Evolutionary conservation across 2,113 vertebrate genomes (phyloP), one percentile per base, ranked within the genome.

Genomic region (Chloebia gouldiae): DNA sequence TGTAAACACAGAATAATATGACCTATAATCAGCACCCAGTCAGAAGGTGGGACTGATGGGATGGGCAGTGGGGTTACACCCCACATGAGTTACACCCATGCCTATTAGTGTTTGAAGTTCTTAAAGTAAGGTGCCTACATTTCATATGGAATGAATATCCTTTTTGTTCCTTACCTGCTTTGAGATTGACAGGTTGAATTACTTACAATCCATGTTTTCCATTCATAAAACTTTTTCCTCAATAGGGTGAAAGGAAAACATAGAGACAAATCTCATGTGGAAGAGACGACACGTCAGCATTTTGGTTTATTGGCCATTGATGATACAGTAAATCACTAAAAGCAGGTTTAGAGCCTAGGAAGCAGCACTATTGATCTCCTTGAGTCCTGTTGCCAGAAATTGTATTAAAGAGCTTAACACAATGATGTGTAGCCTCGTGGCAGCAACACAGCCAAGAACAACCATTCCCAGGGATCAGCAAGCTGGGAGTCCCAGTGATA

Each of bases 301-400:
- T 96, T 95, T 94, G 49, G 59, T 96, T 96, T 95, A 95, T 73
- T 88, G 93, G 63, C 50, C 91, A 88, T 86, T 82, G 83, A 83
- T 93, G 89, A 14, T 86, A 31, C 71, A 56, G 73, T 97, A 91
- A 95, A 95, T 96, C 92, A 95, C 83, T 97, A 69, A 90, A 80
- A 95, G 93, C 75, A 90, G 47, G 51, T 97, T 96, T 93, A 96
- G 83, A 95, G 93, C 56, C 45, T 92, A 94, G 94, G 93, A 97
- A 97, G 91, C 87, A 91, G 91, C 50, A 45, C 53, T 96, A 96
- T 97, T 95, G 96, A 97, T 97, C 91, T 96, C 68, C 56, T 42
- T 76, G 86, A 96, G 64, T 71, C 77, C 25, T 81, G 53, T 95
- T 95, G 91, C 92, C 91, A 95, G 88, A 96, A 96, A 92, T 68